These are phyloP conservation scores for Mugil cephalus DNA, from an alignment of 2,113 vertebrate species.

Conservation along the genomic window DNA sequence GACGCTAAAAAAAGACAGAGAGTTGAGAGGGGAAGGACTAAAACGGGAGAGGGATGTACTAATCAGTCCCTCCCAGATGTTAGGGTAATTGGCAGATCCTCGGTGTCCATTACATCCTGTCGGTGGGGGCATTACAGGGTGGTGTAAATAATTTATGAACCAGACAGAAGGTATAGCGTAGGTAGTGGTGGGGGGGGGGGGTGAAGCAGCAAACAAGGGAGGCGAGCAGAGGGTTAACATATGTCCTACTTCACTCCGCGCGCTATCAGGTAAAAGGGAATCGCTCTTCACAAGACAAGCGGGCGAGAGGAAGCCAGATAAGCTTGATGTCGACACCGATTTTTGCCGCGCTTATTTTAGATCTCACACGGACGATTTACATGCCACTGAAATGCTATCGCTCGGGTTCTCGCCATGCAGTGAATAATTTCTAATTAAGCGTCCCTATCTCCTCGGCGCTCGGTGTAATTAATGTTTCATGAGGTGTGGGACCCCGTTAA, in stretches of 20 bases:
- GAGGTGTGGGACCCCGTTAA: slow-evolving; percentile 79
- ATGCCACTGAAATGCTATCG: slow-evolving; percentile 66
- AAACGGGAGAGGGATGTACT: slow-evolving; percentile 32
- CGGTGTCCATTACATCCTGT: slow-evolving; percentile 68
- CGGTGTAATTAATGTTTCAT: slow-evolving; percentile 82
- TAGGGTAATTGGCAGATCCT: slow-evolving; percentile 68
- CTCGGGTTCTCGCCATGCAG: slow-evolving; percentile 56
- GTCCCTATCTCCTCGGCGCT: slow-evolving; percentile 66
- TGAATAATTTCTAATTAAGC: slow-evolving; percentile 83
- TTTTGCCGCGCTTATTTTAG: slow-evolving; percentile 60
- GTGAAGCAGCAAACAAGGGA: not conserved
- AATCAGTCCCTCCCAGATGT: slow-evolving; percentile 68
- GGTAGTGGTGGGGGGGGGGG: not conserved
- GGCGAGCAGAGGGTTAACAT: slow-evolving; percentile 50
- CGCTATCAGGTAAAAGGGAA: slow-evolving; percentile 56
- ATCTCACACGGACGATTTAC: slow-evolving; percentile 64
- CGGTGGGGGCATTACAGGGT: slow-evolving; percentile 28
- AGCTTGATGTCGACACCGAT: slow-evolving; percentile 31
- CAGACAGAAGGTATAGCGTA: slow-evolving; percentile 30
- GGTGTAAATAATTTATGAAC: slow-evolving; percentile 73
- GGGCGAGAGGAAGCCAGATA: slow-evolving; percentile 50
- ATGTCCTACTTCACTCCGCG: slow-evolving; percentile 65
- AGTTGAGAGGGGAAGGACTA: slow-evolving; percentile 20
- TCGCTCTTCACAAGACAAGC: slow-evolving; percentile 51
- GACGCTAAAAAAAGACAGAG: slow-evolving; percentile 4